These are phyloP conservation scores for Melieria picta DNA, from an alignment of 2,888 invertebrate species.

Conservation along the genomic window DNA sequence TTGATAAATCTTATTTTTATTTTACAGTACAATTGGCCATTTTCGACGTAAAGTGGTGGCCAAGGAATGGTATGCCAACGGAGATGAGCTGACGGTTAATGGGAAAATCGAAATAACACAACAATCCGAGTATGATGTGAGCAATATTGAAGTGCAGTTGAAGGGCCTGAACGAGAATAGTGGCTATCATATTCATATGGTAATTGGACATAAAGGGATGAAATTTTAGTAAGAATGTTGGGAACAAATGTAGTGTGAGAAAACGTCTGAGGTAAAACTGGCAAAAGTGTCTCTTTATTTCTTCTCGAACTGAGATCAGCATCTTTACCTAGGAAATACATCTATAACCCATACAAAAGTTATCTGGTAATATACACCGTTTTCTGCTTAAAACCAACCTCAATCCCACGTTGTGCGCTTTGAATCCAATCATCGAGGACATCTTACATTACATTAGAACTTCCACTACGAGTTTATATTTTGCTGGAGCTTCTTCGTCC, in stretches of 20 bases:
- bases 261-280: no score
- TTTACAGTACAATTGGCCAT: conserved; percentile 75
- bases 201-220: conserved; percentile 61
- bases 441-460: no score
- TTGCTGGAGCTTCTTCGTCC: no score
- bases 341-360: no score
- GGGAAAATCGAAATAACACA: conserved; percentile 86
- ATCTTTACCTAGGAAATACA: no score
- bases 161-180: conserved; percentile 76
- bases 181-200: conserved; percentile 86
- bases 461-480: not conserved
- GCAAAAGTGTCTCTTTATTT: no score
- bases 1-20: not conserved
- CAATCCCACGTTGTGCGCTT: no score
- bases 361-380: no score
- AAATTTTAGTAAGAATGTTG: not conserved
- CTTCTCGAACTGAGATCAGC: no score
- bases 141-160: conserved; percentile 80
- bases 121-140: conserved; percentile 85
- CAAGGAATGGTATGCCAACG: conserved; percentile 89
- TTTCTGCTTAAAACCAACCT: no score
- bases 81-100: conserved; percentile 71
- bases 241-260: no score
- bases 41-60: conserved; percentile 85
- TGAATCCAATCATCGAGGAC: no score